Base-by-base conservation (phyloP, 2,797 vertebrate genomes). In the Euthynnus affinis region DNA sequence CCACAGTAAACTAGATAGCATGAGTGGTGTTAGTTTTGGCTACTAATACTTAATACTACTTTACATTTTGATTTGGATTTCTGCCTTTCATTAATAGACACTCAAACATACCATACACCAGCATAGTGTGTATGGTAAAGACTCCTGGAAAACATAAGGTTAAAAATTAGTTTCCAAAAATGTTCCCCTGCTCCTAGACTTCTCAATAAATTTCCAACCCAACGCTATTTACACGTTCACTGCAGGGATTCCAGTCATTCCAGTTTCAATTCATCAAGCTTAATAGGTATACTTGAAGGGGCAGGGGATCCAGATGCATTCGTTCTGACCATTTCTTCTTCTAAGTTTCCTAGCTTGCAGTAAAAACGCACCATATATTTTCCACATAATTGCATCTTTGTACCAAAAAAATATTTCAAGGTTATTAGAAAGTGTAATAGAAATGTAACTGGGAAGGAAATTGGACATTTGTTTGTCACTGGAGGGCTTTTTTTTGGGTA, bases 241-340 rank as follows among this genome's bases (percentile, higher is more conserved):
- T 82, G 83, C 79, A 52, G 68, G 65, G 79, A 84, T 88, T 78
- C 80, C 61, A 86, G 81, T 87, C 84, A 79, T 87, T 89, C 80
- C 83, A 62, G 46, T 77, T 90, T 80, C 85, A 85, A 89, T 89
- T 81, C 79, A 90, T 92, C 88, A 84, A 82, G 66, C 81, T 73
- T 78, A 89, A 88, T 85, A 78, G 85, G 60, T 88, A 65, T 49
- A 82, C 72, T 78, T 79, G 76, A 84, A 88, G 62, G 83, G 55
- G 57, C 82, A 55, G 7, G 58, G 61, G 62, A 76, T 91, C 53
- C 6, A 5, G 71, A 49, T 34, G 75, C 68, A 81, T 76, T 86
- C 60, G 23, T 68, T 78, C 63, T 75, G 52, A 74, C 78, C 73
- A 62, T 79, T 87, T 66, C 59, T 64, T 74, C 56, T 59, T 49